Evolutionary conservation across 2,888 invertebrate genomes (phyloP).

Genomic region (Agrotis puta): DNA sequence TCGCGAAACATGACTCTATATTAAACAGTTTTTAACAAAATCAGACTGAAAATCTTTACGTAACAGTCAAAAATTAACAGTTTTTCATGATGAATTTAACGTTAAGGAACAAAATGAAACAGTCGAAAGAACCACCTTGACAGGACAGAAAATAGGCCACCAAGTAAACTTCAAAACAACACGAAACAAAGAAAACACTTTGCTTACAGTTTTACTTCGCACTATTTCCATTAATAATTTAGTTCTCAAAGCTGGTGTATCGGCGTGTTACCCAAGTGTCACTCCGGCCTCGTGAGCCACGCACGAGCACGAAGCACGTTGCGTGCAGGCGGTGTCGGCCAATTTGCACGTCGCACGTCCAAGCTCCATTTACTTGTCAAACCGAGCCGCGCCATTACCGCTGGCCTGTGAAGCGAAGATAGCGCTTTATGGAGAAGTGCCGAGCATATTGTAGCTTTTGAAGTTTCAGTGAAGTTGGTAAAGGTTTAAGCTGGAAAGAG

Average conservation of each 20-base stretch:
- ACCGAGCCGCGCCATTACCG: conserved; percentile 73
- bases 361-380: conserved; percentile 87
- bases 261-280: conserved; percentile 67
- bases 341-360: conserved; percentile 87
- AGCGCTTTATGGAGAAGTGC: conserved; percentile 61
- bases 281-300: conserved; percentile 74
- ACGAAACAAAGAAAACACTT: conserved; percentile 41
- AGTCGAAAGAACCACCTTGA: not conserved
- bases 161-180: conserved; percentile 1
- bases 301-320: conserved; percentile 65
- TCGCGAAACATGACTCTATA: too few species aligned
- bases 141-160: not conserved
- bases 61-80: not conserved
- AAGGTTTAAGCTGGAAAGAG: not conserved
- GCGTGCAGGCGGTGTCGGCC: conserved; percentile 73
- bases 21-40: too few species aligned
- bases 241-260: conserved; percentile 60
- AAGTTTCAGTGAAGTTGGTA: not conserved
- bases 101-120: not conserved
- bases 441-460: conserved; percentile 5
- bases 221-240: conserved; percentile 60
- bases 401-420: conserved; percentile 52
- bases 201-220: conserved; percentile 33
- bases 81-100: too few species aligned
- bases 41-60: too few species aligned